These are phyloP conservation scores for Rafetus swinhoei DNA, from an alignment of 2,113 vertebrate genomes.

Conservation along the genomic window DNA sequence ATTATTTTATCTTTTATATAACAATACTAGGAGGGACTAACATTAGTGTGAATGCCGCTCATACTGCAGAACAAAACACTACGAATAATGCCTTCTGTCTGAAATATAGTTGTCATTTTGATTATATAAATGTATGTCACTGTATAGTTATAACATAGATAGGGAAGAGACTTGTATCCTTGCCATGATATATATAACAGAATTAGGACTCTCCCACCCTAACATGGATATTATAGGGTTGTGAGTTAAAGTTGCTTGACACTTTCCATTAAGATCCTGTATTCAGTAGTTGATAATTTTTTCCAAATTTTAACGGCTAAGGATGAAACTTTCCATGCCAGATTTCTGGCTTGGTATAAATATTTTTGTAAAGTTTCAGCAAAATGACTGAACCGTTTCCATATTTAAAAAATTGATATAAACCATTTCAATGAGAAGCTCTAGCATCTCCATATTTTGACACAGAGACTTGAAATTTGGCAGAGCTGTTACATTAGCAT, in stretches of 20 bases:
- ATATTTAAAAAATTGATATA: not conserved
- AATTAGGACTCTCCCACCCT: not conserved
- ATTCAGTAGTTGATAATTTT: not conserved
- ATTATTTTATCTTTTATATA: conserved; percentile 41
- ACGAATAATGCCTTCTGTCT: not conserved
- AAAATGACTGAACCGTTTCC: not conserved
- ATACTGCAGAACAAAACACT: conserved; percentile 15
- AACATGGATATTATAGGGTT: not conserved
- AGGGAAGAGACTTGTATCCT: not conserved
- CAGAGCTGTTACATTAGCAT: not conserved
- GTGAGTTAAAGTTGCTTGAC: not conserved
- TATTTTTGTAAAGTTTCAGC: not conserved
- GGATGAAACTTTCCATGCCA: not conserved
- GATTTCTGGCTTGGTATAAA: not conserved
- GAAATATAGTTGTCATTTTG: conserved; percentile 17
- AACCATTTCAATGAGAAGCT: not conserved
- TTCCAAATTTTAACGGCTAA: not conserved
- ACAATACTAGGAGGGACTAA: conserved; percentile 55
- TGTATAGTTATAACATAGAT: not conserved
- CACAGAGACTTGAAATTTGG: not conserved
- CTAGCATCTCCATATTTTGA: not conserved
- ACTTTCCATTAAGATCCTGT: not conserved
- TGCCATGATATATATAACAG: conserved; percentile 8
- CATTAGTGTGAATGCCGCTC: conserved; percentile 26
- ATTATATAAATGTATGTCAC: conserved; percentile 12